Percentiles rank a stretch among this genome's conserved stretches.
These are phyloP conservation scores for Xiphorhynchus erythropygius DNA, from an alignment of 2,797 vertebrate species.

Conservation along the genomic window DNA sequence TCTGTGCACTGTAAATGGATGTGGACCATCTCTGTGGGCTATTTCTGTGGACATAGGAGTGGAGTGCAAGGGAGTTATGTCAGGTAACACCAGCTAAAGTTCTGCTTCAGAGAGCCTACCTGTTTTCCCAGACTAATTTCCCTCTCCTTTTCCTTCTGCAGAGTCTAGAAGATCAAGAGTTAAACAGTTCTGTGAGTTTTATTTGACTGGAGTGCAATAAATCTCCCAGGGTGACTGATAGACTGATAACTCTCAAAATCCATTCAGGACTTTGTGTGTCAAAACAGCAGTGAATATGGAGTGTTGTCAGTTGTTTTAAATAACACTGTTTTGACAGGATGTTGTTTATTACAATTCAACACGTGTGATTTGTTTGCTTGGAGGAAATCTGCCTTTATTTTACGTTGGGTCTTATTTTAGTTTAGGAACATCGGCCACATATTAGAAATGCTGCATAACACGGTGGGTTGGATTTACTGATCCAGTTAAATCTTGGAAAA, in stretches of 20 bases:
- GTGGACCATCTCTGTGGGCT: neutral
- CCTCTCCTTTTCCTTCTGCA: slow-evolving; percentile 15
- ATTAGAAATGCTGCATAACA: slow-evolving; percentile 34
- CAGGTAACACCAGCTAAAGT: neutral
- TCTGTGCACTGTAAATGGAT: neutral
- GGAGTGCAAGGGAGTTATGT: neutral
- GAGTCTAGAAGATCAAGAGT: slow-evolving; percentile 49
- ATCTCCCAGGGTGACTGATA: slow-evolving; percentile 58
- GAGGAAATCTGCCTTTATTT: slow-evolving; percentile 54
- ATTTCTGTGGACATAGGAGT: neutral
- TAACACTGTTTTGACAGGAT: slow-evolving; percentile 23
- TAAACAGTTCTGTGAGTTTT: slow-evolving; percentile 56
- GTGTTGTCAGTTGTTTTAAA: slow-evolving; percentile 33
- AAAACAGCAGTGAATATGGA: neutral
- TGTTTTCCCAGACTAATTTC: slow-evolving; percentile 26
- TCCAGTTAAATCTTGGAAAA: slow-evolving; percentile 4
- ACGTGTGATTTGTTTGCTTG: slow-evolving; percentile 7
- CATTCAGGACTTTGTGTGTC: slow-evolving; percentile 10
- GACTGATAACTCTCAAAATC: slow-evolving; percentile 59
- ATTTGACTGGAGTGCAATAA: slow-evolving; percentile 37
- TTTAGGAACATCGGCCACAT: neutral
- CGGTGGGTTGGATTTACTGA: neutral
- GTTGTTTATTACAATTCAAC: slow-evolving; percentile 49
- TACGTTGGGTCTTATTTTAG: neutral
- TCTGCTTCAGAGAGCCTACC: slow-evolving; percentile 10